Evolutionary conservation across 2,888 invertebrate species (phyloP), one percentile per base, ranked within the genome.

Genomic region (Pimpla rufipes): DNA sequence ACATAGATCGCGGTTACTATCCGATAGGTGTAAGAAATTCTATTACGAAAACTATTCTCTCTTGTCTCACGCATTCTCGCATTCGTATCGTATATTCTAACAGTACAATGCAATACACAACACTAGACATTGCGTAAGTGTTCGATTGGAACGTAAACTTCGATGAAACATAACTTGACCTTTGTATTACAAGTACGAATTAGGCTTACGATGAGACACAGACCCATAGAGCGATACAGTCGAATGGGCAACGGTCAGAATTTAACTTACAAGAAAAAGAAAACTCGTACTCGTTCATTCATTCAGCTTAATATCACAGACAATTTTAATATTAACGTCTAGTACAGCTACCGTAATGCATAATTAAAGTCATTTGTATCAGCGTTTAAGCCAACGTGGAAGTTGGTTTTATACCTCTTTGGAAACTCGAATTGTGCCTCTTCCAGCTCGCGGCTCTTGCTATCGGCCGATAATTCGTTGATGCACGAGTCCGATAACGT

Each of bases 281-380:
- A 73, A 71, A 57, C 73, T 45, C 37, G 55, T 74, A 50, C 66
- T 64, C 37, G 42, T 7, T 21, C 42, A 21, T 73, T 57, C n/a
- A 35, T 40, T n/a, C 23, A 40, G 23, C 16, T 79, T 52, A 84
- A 84, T 85, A 85, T 85, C 85, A 85, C 85, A 85, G 85, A 82
- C 77, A 85, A 77, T 75, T 40, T 79, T 85, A 70, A 59, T 59
- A 62, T 50, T 67, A 82, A 62, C 21, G 66, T 85, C 79, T 50
- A 21, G 35, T 42, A 45, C 35, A 37, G 57, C 29, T 16, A 62
- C 23, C 40, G 16, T 74, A 67, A 52, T 68, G 18, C 45, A 55
- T 52, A 74, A 70, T 73, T 18, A 81, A 68, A 55, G 23, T 57
- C 21, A 13, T 62, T 64, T 52, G 29, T 40, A 45, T 77, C 37